Conservation (phyloP, 2,113 vertebrate species). For the Coturnix japonica region DNA sequence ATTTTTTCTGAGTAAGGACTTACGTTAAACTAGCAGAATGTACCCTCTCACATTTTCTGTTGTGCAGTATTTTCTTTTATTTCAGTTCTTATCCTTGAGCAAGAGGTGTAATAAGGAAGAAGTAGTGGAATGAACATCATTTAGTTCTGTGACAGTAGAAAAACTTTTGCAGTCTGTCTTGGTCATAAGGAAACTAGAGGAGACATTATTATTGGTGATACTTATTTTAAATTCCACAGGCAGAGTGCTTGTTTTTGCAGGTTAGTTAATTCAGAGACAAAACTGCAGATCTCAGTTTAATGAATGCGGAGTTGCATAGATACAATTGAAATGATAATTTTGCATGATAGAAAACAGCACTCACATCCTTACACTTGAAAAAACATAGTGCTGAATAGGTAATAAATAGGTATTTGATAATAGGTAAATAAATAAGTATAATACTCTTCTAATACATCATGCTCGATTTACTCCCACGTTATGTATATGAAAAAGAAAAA, state of each 20-base stretch:
- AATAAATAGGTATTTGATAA: too few species aligned
- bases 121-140: neutral
- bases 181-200: neutral
- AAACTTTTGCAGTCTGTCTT: neutral
- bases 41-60: neutral
- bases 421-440: neutral
- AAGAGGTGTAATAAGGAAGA: neutral
- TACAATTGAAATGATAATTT: neutral
- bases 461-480: neutral
- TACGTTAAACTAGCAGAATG: neutral
- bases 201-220: neutral
- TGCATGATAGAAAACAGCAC: neutral
- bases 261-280: neutral
- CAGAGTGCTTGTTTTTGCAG: neutral
- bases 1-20: neutral
- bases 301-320: neutral
- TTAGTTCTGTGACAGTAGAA: neutral
- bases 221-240: neutral
- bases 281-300: neutral
- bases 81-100: neutral
- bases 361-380: neutral
- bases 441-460: neutral
- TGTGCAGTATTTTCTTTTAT: neutral
- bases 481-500: neutral
- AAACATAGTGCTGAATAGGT: neutral